Evolutionary conservation across 2,113 vertebrate species (phyloP).

Genomic region (Platichthys flesus): DNA sequence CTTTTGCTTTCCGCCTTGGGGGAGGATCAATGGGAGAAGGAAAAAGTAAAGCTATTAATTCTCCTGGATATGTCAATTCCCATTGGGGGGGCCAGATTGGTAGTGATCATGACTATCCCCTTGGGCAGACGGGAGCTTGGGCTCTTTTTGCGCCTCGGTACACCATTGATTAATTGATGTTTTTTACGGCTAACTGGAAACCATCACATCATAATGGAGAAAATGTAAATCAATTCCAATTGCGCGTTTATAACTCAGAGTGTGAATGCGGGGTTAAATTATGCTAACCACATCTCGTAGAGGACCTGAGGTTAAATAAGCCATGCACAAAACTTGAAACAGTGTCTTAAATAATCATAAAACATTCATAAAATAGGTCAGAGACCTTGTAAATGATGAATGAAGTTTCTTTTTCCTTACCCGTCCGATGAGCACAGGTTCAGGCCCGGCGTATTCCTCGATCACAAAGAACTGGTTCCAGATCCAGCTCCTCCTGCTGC

Average conservation of each 20-base stretch:
- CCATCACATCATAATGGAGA: constrained; percentile 45
- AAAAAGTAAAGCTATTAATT: constrained; percentile 74
- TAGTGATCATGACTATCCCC: constrained; percentile 68
- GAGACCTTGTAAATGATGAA: constrained; percentile 54
- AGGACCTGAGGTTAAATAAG: constrained; percentile 48
- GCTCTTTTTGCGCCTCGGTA: constrained; percentile 61
- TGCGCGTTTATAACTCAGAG: constrained; percentile 58
- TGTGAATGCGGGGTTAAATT: constrained; percentile 44
- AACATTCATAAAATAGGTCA: constrained; percentile 51
- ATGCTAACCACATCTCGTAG: constrained; percentile 25
- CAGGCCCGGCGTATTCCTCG: constrained; percentile 91
- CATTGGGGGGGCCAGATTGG: constrained; percentile 67
- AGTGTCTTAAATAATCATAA: constrained; percentile 53
- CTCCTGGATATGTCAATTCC: constrained; percentile 76
- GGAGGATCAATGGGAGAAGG: constrained; percentile 67
- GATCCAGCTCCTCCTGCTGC: constrained; percentile 92
- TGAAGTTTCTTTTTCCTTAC: constrained; percentile 79
- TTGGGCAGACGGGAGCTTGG: constrained; percentile 49
- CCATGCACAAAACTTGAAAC: constrained; percentile 39
- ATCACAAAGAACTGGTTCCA: constrained; percentile 98
- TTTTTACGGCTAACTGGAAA: constrained; percentile 71
- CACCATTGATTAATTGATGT: constrained; percentile 72
- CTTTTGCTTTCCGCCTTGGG: constrained; percentile 66
- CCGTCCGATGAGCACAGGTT: constrained; percentile 93
- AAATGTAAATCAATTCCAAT: constrained; percentile 75